Evolutionary conservation across 2,113 vertebrate genomes (phyloP).

Genomic region (Triplophysa dalaica): DNA sequence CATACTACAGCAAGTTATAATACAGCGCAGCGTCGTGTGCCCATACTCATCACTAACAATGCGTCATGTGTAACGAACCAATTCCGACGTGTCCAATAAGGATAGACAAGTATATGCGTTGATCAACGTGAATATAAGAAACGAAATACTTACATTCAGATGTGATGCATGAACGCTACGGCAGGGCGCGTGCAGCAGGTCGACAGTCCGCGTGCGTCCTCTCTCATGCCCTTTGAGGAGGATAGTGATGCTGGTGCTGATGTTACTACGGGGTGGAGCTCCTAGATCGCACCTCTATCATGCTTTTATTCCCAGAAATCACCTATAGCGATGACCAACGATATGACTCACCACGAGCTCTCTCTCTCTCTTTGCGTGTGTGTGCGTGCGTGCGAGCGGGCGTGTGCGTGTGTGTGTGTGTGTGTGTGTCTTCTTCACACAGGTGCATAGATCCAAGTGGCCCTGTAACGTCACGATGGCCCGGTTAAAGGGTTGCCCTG

Average conservation of each 20-base stretch:
- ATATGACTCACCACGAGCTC: background rate
- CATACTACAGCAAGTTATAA: background rate
- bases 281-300: background rate
- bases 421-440: background rate
- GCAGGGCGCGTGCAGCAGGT: constrained; percentile 24
- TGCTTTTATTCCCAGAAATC: background rate
- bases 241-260: constrained; percentile 23
- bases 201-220: constrained; percentile 34
- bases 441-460: constrained; percentile 32
- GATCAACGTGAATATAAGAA: background rate
- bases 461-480: constrained; percentile 46
- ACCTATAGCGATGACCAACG: background rate
- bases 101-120: background rate
- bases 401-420: background rate
- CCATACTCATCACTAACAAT: background rate
- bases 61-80: background rate
- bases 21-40: background rate
- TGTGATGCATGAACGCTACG: background rate
- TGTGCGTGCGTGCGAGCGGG: background rate
- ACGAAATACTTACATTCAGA: constrained; percentile 43
- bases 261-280: constrained; percentile 40
- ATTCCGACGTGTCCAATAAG: background rate
- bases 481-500: constrained; percentile 71
- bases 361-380: background rate
- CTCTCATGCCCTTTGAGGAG: constrained; percentile 18